Percentiles rank a stretch among this genome's conserved stretches.
Conservation (phyloP, 2,113 vertebrate genomes). For the Boleophthalmus pectinirostris region DNA sequence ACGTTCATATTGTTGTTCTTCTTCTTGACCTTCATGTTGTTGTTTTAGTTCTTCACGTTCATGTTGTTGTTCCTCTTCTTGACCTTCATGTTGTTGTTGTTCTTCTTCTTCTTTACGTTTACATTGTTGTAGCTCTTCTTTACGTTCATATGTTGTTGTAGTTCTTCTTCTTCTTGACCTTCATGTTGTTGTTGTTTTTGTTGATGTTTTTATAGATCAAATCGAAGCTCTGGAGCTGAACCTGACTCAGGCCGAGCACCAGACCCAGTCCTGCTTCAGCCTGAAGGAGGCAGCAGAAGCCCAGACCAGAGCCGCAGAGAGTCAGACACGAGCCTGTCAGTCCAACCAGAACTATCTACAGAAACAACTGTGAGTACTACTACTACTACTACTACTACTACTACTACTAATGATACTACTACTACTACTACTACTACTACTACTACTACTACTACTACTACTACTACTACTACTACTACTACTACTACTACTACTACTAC, state of each 20-base stretch:
- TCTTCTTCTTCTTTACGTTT: too few species aligned
- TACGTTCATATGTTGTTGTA: too few species aligned
- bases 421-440: background rate
- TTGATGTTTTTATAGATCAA: constrained; percentile 45
- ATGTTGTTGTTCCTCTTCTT: too few species aligned
- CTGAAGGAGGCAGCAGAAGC: constrained; percentile 43
- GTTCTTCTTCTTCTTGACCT: too few species aligned
- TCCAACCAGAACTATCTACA: constrained; percentile 49
- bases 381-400: background rate
- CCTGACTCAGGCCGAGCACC: constrained; percentile 54
- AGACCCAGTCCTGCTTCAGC: constrained; percentile 33
- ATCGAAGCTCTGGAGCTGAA: constrained; percentile 65
- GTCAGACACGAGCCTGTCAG: constrained; percentile 49
- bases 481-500: background rate
- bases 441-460: background rate
- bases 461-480: background rate
- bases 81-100: too few species aligned
- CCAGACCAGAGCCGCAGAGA: constrained; percentile 58
- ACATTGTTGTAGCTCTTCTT: too few species aligned
- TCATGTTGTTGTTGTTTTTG: background rate
- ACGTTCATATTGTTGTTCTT: too few species aligned
- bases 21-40: too few species aligned
- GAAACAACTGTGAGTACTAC: constrained; percentile 70
- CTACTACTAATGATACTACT: background rate
- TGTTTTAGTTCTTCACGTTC: too few species aligned